phyloP scores from a whole-genome alignment of 30 jellyfish, hydroid and myxozoan genomes.

The Aurelia aurita complex sp. Pacific region DNA sequence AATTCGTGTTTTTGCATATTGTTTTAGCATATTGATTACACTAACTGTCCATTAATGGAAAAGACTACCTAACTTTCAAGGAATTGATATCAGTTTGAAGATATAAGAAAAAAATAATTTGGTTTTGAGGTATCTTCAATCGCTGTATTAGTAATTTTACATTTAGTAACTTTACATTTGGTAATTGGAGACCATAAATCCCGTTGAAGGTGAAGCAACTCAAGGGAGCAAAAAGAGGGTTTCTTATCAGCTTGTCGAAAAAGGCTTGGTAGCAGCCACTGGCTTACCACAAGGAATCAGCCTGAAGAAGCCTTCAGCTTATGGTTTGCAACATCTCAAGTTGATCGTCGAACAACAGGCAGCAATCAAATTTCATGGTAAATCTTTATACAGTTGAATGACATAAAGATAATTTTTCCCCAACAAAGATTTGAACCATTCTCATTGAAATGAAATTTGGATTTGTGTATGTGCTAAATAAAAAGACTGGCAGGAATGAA shows the following conservation, averaged over 20 bases:
- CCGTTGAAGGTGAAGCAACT: slow-evolving; percentile 9
- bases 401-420: too few relatives aligned
- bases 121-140: not conserved
- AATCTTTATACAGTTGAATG: too few relatives aligned
- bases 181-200: not conserved
- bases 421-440: too few relatives aligned
- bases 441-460: too few relatives aligned
- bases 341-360: not conserved
- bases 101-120: too few relatives aligned
- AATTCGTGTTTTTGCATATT: too few relatives aligned
- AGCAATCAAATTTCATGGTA: not conserved
- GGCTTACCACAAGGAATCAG: slow-evolving; percentile 5
- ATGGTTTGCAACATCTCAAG: not conserved
- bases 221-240: slow-evolving; percentile 2
- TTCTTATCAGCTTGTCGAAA: slow-evolving; percentile 4
- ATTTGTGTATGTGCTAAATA: too few relatives aligned
- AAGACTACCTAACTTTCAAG: too few relatives aligned
- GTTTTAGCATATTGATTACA: too few relatives aligned
- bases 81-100: too few relatives aligned
- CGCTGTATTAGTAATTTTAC: not conserved
- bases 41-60: too few relatives aligned
- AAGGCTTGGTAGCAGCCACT: slow-evolving; percentile 9
- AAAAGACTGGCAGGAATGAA: too few relatives aligned
- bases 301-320: slow-evolving; percentile 19
- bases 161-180: not conserved